These are phyloP conservation scores for Meandrina meandrites DNA, from an alignment of 92 coral and sea anemone species.

Conservation along the genomic window DNA sequence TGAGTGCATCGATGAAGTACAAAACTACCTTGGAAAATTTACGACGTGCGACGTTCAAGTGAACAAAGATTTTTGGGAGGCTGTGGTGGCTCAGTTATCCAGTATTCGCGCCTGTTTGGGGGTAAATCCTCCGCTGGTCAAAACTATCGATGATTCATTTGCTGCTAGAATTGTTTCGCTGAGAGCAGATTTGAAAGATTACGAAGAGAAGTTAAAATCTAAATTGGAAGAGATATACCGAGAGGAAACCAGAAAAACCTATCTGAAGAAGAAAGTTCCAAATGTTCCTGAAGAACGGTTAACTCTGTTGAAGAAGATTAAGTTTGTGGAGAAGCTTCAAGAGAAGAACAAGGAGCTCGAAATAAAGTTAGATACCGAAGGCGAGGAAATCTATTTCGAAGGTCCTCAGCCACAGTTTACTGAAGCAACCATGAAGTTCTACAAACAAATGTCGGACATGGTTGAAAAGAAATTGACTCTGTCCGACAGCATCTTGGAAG, in stretches of 20 bases:
- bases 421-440: slow-evolving; percentile 60
- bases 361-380: slow-evolving; percentile 56
- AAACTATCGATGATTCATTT: slow-evolving; percentile 1
- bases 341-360: slow-evolving; percentile 55
- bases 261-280: slow-evolving; percentile 35
- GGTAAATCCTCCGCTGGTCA: slow-evolving; percentile 42
- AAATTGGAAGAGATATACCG: slow-evolving; percentile 41
- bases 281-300: slow-evolving; percentile 61
- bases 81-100: slow-evolving; percentile 42
- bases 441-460: slow-evolving; percentile 48
- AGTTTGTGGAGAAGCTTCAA: slow-evolving; percentile 60
- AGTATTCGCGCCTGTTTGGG: slow-evolving; percentile 52
- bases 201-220: slow-evolving; percentile 39
- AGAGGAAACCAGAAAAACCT: slow-evolving; percentile 61
- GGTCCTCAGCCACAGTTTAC: slow-evolving; percentile 75
- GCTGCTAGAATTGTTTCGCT: slow-evolving; percentile 50
- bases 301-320: slow-evolving; percentile 65
- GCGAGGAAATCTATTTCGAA: slow-evolving; percentile 53
- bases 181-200: slow-evolving; percentile 11
- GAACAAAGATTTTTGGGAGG: slow-evolving; percentile 53
- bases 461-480: slow-evolving; percentile 46
- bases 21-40: slow-evolving; percentile 28
- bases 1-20: slow-evolving; percentile 41
- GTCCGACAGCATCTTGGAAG: slow-evolving; percentile 50
- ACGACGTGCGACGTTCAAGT: slow-evolving; percentile 41